These are phyloP conservation scores for Equus przewalskii DNA, from an alignment of 2,113 vertebrate species.

Conservation along the genomic window DNA sequence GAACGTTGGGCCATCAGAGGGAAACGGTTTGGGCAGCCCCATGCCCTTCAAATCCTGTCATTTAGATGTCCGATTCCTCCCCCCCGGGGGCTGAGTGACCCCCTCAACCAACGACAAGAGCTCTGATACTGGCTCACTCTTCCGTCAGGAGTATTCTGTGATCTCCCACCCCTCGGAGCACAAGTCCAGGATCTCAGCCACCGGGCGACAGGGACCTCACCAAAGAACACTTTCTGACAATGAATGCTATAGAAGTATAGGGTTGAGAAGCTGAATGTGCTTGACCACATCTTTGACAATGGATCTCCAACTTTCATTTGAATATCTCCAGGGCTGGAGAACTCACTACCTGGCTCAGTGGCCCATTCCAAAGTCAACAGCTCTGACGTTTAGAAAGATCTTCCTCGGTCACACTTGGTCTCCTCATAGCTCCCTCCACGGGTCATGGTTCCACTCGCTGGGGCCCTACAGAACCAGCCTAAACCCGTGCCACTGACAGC, in stretches of 20 bases:
- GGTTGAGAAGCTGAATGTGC: background rate
- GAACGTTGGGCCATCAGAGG: background rate
- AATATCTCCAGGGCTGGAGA: background rate
- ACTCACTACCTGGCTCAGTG: background rate
- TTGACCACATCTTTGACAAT: background rate
- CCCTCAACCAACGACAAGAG: background rate
- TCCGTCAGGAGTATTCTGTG: background rate
- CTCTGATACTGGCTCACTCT: background rate
- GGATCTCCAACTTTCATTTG: background rate
- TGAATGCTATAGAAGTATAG: background rate
- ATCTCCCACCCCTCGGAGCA: no score
- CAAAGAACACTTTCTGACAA: background rate
- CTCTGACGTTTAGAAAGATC: background rate
- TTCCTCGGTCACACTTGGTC: background rate
- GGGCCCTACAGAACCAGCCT: background rate
- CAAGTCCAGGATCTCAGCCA: background rate
- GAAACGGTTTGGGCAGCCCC: background rate
- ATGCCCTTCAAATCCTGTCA: background rate
- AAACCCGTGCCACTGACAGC: rapidly evolving
- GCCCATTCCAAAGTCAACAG: background rate
- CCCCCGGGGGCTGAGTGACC: background rate
- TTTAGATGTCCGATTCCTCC: background rate
- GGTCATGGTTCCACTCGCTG: background rate
- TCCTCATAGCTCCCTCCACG: rapidly evolving
- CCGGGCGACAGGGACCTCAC: background rate